Percentiles rank a stretch among this genome's conserved stretches.
phyloP scores from a whole-genome alignment of 2,888 invertebrate species.

The Papilio gigon region DNA sequence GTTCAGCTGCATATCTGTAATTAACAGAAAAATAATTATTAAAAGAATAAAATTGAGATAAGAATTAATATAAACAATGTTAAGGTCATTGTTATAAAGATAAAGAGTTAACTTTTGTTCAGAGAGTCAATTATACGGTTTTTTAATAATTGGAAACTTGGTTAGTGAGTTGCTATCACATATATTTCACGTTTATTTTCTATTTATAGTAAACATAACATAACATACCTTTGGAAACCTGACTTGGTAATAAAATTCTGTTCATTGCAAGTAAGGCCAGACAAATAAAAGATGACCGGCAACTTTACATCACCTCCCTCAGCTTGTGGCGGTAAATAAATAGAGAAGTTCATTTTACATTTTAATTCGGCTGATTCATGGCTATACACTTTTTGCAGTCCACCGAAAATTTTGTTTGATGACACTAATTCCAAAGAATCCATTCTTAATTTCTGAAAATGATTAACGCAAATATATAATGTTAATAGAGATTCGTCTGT shows the following conservation, averaged over 20 bases:
- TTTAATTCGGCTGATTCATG: slow-evolving; percentile 90
- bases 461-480: slow-evolving; percentile 1
- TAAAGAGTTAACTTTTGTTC: neutral
- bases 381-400: slow-evolving; percentile 91
- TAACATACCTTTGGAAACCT: slow-evolving; percentile 90
- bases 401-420: slow-evolving; percentile 89
- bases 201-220: neutral
- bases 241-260: slow-evolving; percentile 97
- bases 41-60: slow-evolving; percentile 16
- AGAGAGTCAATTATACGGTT: neutral
- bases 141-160: neutral
- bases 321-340: slow-evolving; percentile 92
- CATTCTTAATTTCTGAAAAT: slow-evolving; percentile 66
- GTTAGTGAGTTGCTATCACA: too few relatives aligned
- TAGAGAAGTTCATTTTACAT: slow-evolving; percentile 96
- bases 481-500: neutral
- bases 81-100: slow-evolving; percentile 31
- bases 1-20: slow-evolving; percentile 88
- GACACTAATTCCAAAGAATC: slow-evolving; percentile 83
- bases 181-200: too few relatives aligned
- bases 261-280: slow-evolving; percentile 96
- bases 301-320: slow-evolving; percentile 83
- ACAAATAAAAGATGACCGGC: slow-evolving; percentile 95
- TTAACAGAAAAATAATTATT: slow-evolving; percentile 11
- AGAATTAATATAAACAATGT: slow-evolving; percentile 26